Conservation (phyloP, 2,113 vertebrate species). For the Chlorodrepanis virens region DNA sequence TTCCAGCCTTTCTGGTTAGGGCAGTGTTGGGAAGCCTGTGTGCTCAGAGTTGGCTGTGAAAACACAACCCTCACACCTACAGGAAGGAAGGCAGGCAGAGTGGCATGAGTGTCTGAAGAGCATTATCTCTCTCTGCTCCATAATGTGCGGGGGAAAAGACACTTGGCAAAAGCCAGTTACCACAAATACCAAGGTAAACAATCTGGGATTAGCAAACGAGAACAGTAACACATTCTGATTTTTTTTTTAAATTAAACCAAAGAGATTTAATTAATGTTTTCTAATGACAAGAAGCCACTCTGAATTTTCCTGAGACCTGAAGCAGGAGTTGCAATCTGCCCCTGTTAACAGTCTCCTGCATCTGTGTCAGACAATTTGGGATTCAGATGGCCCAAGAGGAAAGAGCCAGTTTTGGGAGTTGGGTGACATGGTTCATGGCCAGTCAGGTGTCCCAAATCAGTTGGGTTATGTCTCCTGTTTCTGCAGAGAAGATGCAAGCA, state of each 20-base stretch:
- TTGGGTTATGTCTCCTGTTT: not conserved
- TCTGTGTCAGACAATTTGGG: not conserved
- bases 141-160: not conserved
- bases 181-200: not conserved
- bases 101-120: not conserved
- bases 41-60: not conserved
- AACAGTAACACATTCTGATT: not conserved
- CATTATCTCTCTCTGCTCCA: rapidly evolving
- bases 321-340: not conserved
- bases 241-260: not conserved
- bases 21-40: not conserved
- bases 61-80: not conserved
- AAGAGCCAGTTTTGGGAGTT: not conserved
- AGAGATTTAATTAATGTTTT: not conserved
- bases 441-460: not conserved
- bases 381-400: not conserved
- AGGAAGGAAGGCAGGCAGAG: not conserved
- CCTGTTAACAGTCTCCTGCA: not conserved
- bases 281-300: not conserved
- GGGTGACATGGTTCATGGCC: not conserved
- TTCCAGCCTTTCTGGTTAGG: not conserved
- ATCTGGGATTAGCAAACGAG: not conserved
- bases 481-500: not conserved
- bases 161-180: not conserved
- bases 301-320: not conserved